phyloP scores from a whole-genome alignment of 2,888 invertebrate species.

The Coecobrya sp. region DNA sequence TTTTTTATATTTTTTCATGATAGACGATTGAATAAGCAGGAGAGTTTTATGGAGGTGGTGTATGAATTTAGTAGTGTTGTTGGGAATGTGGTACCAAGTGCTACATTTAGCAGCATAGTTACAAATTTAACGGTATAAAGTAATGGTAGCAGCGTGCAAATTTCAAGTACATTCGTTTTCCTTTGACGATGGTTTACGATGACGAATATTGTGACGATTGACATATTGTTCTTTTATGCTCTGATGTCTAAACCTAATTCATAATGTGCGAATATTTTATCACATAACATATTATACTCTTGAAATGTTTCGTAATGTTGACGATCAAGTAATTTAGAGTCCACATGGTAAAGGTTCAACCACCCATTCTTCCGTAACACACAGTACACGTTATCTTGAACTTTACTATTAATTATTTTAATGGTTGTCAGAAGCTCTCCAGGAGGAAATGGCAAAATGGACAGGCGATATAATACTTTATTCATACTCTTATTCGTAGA shows the following conservation, averaged over 20 bases:
- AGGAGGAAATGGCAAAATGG: too few species aligned
- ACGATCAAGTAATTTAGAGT: too few species aligned
- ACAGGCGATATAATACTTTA: too few species aligned
- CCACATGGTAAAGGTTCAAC: too few species aligned
- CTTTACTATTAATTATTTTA: too few species aligned
- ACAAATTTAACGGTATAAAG: slow-evolving; percentile 12
- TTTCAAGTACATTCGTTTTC: slow-evolving; percentile 33
- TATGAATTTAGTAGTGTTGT: too few species aligned
- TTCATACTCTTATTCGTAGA: too few species aligned
- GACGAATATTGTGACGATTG: slow-evolving; percentile 38
- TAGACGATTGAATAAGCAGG: not conserved
- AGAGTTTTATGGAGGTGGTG: not conserved
- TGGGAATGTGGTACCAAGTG: not conserved
- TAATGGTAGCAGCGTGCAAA: not conserved
- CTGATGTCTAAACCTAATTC: not conserved
- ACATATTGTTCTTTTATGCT: not conserved
- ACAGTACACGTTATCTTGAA: too few species aligned
- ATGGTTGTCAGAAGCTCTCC: too few species aligned
- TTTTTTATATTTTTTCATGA: slow-evolving; percentile 8
- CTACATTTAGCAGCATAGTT: not conserved
- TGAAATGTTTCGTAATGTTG: too few species aligned
- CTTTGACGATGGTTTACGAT: not conserved
- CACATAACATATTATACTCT: not conserved
- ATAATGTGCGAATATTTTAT: not conserved
- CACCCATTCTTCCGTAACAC: too few species aligned